These are phyloP conservation scores for Empidonax alnorum DNA, from an alignment of 2,113 vertebrate genomes.

Conservation along the genomic window DNA sequence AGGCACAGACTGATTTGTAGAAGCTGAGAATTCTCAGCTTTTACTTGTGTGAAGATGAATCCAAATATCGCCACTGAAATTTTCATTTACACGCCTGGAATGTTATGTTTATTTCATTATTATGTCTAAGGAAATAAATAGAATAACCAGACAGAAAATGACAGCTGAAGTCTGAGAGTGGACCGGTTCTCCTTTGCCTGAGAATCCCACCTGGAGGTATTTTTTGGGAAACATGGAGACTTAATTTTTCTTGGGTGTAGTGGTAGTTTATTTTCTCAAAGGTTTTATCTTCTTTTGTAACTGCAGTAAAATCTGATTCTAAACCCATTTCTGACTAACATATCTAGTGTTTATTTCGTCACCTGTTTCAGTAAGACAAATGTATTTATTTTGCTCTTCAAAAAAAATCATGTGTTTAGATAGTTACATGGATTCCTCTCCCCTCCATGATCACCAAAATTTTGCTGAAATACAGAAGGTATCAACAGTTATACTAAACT, in stretches of 20 bases:
- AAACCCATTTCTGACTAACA: background rate
- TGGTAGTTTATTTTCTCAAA: background rate
- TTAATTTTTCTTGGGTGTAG: background rate
- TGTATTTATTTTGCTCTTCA: background rate
- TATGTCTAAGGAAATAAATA: background rate
- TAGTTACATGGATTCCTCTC: background rate
- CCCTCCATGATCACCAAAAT: background rate
- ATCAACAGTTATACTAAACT: background rate
- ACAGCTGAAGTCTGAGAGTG: background rate
- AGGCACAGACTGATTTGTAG: background rate
- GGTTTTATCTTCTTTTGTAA: background rate
- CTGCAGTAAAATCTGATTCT: background rate
- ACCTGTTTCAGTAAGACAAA: background rate
- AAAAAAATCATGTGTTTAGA: background rate
- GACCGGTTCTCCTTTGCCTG: background rate
- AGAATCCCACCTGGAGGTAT: background rate
- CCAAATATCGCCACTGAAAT: background rate
- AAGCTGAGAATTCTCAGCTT: background rate
- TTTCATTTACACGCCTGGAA: background rate
- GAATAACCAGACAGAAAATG: background rate
- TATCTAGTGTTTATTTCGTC: background rate
- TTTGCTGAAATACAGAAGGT: background rate
- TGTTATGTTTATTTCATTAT: background rate
- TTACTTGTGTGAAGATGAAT: background rate
- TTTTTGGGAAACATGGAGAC: background rate